Evolutionary conservation across 2,888 invertebrate genomes (phyloP).

Genomic region (Orgyia antiqua): DNA sequence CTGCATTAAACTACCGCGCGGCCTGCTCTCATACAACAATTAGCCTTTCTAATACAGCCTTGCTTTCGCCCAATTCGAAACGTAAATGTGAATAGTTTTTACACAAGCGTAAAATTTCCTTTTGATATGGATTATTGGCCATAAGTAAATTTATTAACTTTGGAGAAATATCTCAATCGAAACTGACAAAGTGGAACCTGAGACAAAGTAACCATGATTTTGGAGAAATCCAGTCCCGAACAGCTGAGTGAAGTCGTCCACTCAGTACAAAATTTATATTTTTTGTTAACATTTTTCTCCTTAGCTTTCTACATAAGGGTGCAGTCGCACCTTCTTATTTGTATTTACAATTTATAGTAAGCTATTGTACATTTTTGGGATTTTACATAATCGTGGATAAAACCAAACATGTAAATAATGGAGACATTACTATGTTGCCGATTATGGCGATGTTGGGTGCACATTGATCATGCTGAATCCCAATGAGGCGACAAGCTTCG

Average conservation of each 20-base stretch:
- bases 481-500: conserved; percentile 51
- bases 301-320: too few relatives aligned
- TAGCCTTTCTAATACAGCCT: conserved; percentile 46
- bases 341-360: too few relatives aligned
- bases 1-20: conserved; percentile 37
- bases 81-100: conserved; percentile 5
- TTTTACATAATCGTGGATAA: conserved; percentile 43
- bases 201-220: too few relatives aligned
- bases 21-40: conserved; percentile 44
- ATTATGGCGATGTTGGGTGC: conserved; percentile 63
- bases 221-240: too few relatives aligned
- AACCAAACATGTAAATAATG: conserved; percentile 64
- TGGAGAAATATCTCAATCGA: too few relatives aligned
- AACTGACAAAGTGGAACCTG: too few relatives aligned
- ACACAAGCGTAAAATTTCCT: conserved; percentile 25
- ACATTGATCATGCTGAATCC: conserved; percentile 60
- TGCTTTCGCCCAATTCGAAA: conserved; percentile 40
- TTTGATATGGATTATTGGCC: conserved; percentile 21
- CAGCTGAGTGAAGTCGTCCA: too few relatives aligned
- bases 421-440: conserved; percentile 65
- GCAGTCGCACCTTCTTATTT: too few relatives aligned
- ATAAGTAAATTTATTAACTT: conserved; percentile 9
- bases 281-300: too few relatives aligned
- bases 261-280: too few relatives aligned
- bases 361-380: too few relatives aligned